Conservation (phyloP, 1,140 invertebrate species). For the Linepithema humile region DNA sequence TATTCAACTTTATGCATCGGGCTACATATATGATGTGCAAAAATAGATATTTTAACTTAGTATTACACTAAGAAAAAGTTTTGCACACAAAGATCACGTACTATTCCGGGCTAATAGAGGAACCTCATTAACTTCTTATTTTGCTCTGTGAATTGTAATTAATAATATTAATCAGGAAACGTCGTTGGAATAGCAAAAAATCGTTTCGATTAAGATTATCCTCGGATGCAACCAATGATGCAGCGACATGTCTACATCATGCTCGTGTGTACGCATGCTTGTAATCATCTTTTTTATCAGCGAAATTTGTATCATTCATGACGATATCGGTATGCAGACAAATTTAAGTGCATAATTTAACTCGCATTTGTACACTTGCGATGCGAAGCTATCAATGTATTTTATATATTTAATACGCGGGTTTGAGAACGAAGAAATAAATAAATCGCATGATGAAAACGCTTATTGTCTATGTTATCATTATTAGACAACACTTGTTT, state of each 20-base stretch:
- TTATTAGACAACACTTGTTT: neutral
- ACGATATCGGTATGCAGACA: neutral
- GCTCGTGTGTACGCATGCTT: neutral
- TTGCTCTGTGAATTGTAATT: neutral
- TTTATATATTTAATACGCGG: slow-evolving; percentile 45
- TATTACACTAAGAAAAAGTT: neutral
- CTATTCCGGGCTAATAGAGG: neutral
- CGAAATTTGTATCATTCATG: neutral
- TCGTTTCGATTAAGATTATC: neutral
- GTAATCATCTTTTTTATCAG: neutral
- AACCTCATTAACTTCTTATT: slow-evolving; percentile 2
- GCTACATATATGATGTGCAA: slow-evolving; percentile 10
- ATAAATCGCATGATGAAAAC: slow-evolving; percentile 25
- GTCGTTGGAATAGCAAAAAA: neutral
- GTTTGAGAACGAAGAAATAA: slow-evolving; percentile 45
- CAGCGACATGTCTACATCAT: too few relatives aligned
- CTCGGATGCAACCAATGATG: neutral
- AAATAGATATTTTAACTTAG: neutral
- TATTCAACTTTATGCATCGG: slow-evolving; percentile 6
- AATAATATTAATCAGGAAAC: neutral
- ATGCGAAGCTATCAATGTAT: slow-evolving; percentile 36
- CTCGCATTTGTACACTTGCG: neutral
- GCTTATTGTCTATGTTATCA: neutral
- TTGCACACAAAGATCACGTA: neutral
- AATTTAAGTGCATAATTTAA: neutral